Percentiles rank a stretch among this genome's conserved stretches.
These are phyloP conservation scores for Hofmannophila pseudospretella DNA, from an alignment of 2,888 invertebrate species.

Conservation along the genomic window DNA sequence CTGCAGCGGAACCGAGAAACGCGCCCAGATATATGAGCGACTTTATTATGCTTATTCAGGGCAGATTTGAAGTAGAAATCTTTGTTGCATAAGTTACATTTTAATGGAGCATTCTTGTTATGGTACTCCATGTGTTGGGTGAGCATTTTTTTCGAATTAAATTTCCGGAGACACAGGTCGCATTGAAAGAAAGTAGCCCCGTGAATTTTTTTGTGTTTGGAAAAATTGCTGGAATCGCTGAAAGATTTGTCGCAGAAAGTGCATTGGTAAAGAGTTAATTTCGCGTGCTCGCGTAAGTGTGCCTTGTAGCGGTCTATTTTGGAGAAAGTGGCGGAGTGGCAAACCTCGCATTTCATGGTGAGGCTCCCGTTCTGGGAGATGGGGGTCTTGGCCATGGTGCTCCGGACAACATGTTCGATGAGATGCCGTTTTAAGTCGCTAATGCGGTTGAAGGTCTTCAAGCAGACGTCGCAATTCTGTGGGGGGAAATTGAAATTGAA, in stretches of 20 bases:
- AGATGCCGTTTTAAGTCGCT: slow-evolving; percentile 68
- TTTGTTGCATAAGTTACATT: slow-evolving; percentile 49
- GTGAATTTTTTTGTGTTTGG: slow-evolving; percentile 72
- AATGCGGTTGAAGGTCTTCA: slow-evolving; percentile 58
- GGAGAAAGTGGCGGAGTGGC: slow-evolving; percentile 45
- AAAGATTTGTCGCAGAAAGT: slow-evolving; percentile 68
- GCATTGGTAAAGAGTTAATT: slow-evolving; percentile 66
- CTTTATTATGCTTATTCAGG: slow-evolving; percentile 61
- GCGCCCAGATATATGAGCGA: slow-evolving; percentile 40
- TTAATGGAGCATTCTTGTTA: slow-evolving; percentile 43
- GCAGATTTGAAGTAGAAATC: slow-evolving; percentile 62
- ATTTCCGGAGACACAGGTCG: slow-evolving; percentile 64
- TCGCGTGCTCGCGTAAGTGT: slow-evolving; percentile 66
- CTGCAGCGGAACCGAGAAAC: slow-evolving; percentile 43
- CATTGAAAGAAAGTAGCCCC: slow-evolving; percentile 57
- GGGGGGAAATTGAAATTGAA: no score
- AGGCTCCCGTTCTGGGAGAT: slow-evolving; percentile 48
- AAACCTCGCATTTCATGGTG: slow-evolving; percentile 57
- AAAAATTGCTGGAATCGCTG: slow-evolving; percentile 71
- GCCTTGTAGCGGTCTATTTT: slow-evolving; percentile 65
- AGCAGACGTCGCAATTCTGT: slow-evolving; percentile 61
- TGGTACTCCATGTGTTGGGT: slow-evolving; percentile 66
- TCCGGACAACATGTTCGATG: slow-evolving; percentile 64
- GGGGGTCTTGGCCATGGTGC: slow-evolving; percentile 56
- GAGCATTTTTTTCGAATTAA: slow-evolving; percentile 69